Conservation (phyloP, 2,797 vertebrate genomes). For the Takifugu rubripes region DNA sequence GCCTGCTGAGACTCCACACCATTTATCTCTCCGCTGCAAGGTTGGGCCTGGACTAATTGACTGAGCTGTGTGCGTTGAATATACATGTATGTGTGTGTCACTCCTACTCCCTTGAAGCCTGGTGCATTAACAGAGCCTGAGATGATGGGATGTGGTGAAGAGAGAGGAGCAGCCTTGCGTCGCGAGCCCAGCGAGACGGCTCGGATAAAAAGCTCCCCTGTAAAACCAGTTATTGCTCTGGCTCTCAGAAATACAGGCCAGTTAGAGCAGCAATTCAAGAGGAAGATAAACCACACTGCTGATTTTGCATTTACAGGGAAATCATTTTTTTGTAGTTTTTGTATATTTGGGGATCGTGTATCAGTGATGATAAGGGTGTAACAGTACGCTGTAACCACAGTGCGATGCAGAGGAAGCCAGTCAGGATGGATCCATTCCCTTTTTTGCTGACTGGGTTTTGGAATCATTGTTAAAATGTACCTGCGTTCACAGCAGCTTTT, state of each 20-base stretch:
- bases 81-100: constrained; percentile 19
- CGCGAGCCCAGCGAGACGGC: constrained; percentile 45
- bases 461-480: too few relatives aligned
- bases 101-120: constrained; percentile 55
- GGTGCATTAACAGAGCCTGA: constrained; percentile 59
- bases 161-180: constrained; percentile 35
- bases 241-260: constrained; percentile 35
- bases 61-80: constrained; percentile 39
- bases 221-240: constrained; percentile 52
- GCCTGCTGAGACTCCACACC: constrained; percentile 71
- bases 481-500: too few relatives aligned
- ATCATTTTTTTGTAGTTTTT: not conserved
- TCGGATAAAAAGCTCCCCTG: constrained; percentile 49
- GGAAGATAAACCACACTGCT: constrained; percentile 25
- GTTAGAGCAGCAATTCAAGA: constrained; percentile 22
- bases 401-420: not conserved
- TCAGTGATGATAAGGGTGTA: not conserved
- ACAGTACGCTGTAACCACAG: not conserved
- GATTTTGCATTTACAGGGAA: constrained; percentile 18
- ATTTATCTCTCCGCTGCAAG: constrained; percentile 72
- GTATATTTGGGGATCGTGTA: not conserved
- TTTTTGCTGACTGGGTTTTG: too few relatives aligned
- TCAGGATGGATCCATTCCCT: too few relatives aligned
- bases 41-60: constrained; percentile 70
- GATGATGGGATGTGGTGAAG: constrained; percentile 62